A percentile compares a stretch with the other conserved stretches of the same genome.
These are phyloP conservation scores for Sialis fuliginosa DNA, from an alignment of 2,888 invertebrate species.

Conservation along the genomic window DNA sequence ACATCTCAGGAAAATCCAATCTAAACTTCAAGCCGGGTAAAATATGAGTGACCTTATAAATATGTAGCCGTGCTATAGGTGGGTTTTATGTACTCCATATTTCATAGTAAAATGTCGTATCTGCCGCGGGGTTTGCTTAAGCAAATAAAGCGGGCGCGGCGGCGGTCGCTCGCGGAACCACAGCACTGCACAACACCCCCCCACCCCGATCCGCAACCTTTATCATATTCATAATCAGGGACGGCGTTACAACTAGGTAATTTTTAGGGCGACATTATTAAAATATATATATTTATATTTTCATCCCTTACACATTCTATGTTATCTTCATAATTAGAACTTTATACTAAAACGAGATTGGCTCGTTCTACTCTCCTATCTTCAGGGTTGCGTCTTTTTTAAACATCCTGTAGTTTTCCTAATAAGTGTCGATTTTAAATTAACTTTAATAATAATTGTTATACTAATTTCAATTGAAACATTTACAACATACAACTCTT, in stretches of 20 bases:
- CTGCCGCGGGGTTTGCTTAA: constrained; percentile 4
- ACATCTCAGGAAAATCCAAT: constrained; percentile 23
- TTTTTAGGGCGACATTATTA: too few relatives aligned
- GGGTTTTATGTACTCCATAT: constrained; percentile 4
- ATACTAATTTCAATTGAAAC: too few relatives aligned
- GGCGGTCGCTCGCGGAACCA: not conserved
- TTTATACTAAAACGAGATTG: too few relatives aligned
- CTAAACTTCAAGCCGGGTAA: constrained; percentile 27
- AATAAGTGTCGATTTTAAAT: too few relatives aligned
- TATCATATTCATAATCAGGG: not conserved
- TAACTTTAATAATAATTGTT: too few relatives aligned
- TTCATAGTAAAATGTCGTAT: constrained; percentile 6
- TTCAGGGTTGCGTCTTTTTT: too few relatives aligned
- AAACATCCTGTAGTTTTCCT: too few relatives aligned
- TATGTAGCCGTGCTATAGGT: constrained; percentile 16
- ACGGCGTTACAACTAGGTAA: constrained; percentile 14
- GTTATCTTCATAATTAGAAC: too few relatives aligned
- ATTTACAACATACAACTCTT: too few relatives aligned
- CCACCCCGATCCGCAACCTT: not conserved
- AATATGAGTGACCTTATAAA: constrained; percentile 28
- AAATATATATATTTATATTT: too few relatives aligned
- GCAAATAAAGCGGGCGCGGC: constrained; percentile 1
- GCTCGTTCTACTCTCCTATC: too few relatives aligned
- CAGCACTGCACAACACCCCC: not conserved
- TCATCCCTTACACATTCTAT: too few relatives aligned